Conservation (phyloP, 2,797 vertebrate species). For the Ptychadena robeensis region DNA sequence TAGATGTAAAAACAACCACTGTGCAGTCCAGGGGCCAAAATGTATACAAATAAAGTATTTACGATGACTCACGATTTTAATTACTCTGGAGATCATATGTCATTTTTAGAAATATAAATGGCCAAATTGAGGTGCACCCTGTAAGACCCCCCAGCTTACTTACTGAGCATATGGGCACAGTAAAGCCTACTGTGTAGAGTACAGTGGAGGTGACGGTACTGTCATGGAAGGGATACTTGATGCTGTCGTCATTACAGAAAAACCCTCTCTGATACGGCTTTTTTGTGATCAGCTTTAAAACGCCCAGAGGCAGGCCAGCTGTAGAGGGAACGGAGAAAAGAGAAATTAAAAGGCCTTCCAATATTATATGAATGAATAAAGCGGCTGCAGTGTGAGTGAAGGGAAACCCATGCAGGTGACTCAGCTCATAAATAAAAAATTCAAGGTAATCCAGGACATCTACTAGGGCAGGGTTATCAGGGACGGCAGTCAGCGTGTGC, state of each 20-base stretch:
- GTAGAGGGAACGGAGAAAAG: conserved; percentile 83
- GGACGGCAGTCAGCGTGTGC: neutral
- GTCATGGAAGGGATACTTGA: conserved; percentile 93
- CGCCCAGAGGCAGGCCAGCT: conserved; percentile 93
- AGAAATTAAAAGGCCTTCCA: conserved; percentile 56
- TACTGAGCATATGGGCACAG: conserved; percentile 93
- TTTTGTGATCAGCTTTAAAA: conserved; percentile 97
- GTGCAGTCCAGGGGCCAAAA: no score
- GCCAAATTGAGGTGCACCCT: neutral
- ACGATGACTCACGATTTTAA: no score
- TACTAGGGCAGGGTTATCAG: neutral
- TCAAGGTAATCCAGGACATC: conserved; percentile 24
- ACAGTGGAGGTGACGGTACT: conserved; percentile 91
- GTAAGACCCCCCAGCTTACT: conserved; percentile 76
- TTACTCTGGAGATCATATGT: no score
- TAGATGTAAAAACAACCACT: no score
- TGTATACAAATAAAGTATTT: no score
- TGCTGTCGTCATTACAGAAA: conserved; percentile 98
- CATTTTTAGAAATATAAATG: no score
- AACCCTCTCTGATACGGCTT: conserved; percentile 96
- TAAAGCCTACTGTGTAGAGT: conserved; percentile 91
- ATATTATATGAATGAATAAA: neutral
- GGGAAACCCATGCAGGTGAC: conserved; percentile 25
- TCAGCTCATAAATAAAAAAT: conserved; percentile 13
- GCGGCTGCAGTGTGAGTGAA: neutral